These are phyloP conservation scores for Quiscalus mexicanus DNA, from an alignment of 2,113 vertebrate genomes.

Conservation along the genomic window DNA sequence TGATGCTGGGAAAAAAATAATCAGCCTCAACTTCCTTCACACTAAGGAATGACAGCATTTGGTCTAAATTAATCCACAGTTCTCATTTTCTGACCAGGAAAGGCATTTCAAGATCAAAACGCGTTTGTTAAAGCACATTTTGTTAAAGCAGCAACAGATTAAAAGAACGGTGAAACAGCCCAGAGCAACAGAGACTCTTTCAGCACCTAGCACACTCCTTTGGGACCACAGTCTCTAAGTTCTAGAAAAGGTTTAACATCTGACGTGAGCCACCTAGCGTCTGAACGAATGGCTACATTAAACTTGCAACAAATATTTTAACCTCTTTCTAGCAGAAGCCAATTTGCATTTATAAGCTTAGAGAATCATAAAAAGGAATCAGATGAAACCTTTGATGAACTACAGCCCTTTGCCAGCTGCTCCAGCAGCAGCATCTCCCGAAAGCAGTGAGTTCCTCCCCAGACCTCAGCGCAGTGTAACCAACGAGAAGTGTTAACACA, in stretches of 20 bases:
- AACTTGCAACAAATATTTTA: neutral
- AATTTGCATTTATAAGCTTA: neutral
- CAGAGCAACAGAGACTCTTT: neutral
- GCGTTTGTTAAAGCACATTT: neutral
- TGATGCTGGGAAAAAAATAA: neutral
- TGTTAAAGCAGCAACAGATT: neutral
- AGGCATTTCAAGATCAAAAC: neutral
- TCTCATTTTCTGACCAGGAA: neutral
- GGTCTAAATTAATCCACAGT: neutral
- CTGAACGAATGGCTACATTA: neutral
- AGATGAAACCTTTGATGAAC: neutral
- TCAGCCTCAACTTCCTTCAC: neutral
- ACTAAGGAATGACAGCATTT: neutral
- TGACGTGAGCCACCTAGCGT: constrained; percentile 63
- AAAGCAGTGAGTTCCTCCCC: neutral
- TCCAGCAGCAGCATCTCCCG: neutral
- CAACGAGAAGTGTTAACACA: neutral
- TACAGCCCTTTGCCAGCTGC: neutral
- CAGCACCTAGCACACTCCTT: neutral
- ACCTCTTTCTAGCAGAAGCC: neutral
- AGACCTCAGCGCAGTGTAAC: neutral
- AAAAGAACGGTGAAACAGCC: accelerated
- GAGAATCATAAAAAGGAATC: neutral
- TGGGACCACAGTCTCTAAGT: neutral
- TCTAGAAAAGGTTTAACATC: neutral